Evolutionary conservation across 2,797 vertebrate genomes (phyloP).

Genomic region (Euthynnus affinis): DNA sequence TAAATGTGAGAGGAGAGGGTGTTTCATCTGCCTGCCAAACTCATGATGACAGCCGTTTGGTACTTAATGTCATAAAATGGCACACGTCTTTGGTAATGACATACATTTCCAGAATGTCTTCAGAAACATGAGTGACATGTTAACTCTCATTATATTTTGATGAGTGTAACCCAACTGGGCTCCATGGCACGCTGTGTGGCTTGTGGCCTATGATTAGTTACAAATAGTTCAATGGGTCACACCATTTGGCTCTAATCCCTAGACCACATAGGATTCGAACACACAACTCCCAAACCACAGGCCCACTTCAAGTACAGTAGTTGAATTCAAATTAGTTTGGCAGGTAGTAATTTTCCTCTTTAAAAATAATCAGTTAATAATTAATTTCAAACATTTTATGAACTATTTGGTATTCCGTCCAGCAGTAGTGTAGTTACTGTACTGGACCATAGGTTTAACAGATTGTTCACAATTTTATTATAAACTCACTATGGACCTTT

Average conservation of each 20-base stretch:
- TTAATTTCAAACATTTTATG: background rate
- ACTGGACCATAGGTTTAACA: background rate
- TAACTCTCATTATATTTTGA: constrained; percentile 76
- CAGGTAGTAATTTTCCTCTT: constrained; percentile 12
- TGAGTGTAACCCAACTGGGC: constrained; percentile 73
- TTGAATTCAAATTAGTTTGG: constrained; percentile 20
- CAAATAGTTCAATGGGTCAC: constrained; percentile 80
- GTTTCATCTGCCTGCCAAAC: constrained; percentile 44
- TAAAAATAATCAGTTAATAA: background rate
- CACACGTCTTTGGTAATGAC: constrained; percentile 50
- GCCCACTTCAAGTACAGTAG: constrained; percentile 5
- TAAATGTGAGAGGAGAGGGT: constrained; percentile 19
- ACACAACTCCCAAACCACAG: constrained; percentile 40
- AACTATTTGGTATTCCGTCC: background rate
- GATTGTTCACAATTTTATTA: background rate
- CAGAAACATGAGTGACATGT: constrained; percentile 68
- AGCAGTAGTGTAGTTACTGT: background rate
- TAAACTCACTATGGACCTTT: constrained; percentile 2
- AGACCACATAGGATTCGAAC: constrained; percentile 58
- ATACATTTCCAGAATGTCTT: constrained; percentile 58
- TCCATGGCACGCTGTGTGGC: constrained; percentile 63
- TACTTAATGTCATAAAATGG: constrained; percentile 47
- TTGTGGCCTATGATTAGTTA: constrained; percentile 80
- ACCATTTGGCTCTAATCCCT: constrained; percentile 53
- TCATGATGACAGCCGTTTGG: constrained; percentile 46